phyloP scores from a whole-genome alignment of 1,140 invertebrate species.

The Papilio dardanus region DNA sequence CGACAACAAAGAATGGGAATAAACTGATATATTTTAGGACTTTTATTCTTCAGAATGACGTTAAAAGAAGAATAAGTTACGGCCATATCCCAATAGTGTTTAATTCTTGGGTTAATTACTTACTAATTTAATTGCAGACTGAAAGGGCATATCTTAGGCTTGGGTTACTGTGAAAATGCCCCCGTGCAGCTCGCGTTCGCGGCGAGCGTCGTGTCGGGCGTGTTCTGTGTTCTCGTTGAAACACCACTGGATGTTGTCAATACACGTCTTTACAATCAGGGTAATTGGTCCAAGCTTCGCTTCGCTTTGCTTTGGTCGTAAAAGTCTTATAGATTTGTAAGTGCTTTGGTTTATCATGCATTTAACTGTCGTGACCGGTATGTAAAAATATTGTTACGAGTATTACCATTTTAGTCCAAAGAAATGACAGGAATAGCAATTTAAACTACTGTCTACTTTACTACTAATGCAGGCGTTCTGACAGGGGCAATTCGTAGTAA shows the following conservation, averaged over 20 bases:
- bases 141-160: constrained; percentile 83
- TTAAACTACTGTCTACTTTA: too few relatives aligned
- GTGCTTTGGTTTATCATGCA: not conserved
- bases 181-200: constrained; percentile 85
- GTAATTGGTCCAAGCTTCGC: constrained; percentile 52
- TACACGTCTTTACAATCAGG: constrained; percentile 73
- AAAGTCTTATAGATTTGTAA: not conserved
- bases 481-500: too few relatives aligned
- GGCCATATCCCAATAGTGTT: not conserved
- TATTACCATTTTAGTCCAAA: not conserved
- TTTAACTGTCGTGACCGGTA: not conserved
- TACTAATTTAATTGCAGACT: constrained; percentile 58
- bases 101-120: not conserved
- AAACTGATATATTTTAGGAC: too few relatives aligned
- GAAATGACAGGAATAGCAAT: not conserved
- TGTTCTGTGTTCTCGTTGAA: constrained; percentile 88
- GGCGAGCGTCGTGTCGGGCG: constrained; percentile 88
- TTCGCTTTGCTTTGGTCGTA: constrained; percentile 23
- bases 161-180: constrained; percentile 80
- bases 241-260: constrained; percentile 89
- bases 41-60: too few relatives aligned
- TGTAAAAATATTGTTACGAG: not conserved
- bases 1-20: too few relatives aligned
- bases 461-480: not conserved
- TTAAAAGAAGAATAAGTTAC: not conserved